These are phyloP conservation scores for Aleiodes sp. DNA, from an alignment of 1,140 invertebrate species.

Conservation along the genomic window DNA sequence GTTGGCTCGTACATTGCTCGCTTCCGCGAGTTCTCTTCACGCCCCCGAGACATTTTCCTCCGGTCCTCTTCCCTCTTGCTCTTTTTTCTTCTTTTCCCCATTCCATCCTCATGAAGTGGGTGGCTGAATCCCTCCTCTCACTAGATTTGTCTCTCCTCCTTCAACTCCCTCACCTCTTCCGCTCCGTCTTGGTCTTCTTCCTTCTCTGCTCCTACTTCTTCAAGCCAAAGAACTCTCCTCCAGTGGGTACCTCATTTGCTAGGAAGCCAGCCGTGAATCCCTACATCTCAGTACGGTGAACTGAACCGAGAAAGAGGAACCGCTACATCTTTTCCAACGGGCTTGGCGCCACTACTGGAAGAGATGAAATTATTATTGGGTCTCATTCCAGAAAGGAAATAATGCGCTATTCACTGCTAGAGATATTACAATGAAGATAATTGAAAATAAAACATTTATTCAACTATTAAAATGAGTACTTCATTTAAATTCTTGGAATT, in stretches of 20 bases:
- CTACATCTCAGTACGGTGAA: neutral
- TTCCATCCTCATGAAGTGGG: constrained; percentile 3
- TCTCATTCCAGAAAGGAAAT: neutral
- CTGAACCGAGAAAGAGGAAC: neutral
- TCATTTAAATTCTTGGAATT: no score
- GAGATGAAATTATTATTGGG: neutral
- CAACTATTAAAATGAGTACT: no score
- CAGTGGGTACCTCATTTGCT: constrained; percentile 46
- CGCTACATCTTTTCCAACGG: neutral
- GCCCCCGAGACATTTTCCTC: constrained; percentile 1
- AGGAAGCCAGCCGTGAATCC: constrained; percentile 47
- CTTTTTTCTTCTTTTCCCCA: constrained; percentile 10
- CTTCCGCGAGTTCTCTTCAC: constrained; percentile 24
- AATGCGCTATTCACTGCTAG: neutral
- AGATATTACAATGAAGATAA: no score
- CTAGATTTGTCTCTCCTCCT: constrained; percentile 47
- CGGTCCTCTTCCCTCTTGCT: neutral
- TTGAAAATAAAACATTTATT: no score
- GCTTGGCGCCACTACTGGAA: neutral
- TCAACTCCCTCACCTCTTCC: constrained; percentile 37
- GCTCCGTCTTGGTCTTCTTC: no score
- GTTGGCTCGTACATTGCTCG: constrained; percentile 20
- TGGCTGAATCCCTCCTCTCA: constrained; percentile 29
- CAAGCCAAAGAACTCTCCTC: constrained; percentile 25
- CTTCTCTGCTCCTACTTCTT: neutral